These are phyloP conservation scores for Scelioninae gen. 2 DNA, from an alignment of 2,888 invertebrate genomes.

Conservation along the genomic window DNA sequence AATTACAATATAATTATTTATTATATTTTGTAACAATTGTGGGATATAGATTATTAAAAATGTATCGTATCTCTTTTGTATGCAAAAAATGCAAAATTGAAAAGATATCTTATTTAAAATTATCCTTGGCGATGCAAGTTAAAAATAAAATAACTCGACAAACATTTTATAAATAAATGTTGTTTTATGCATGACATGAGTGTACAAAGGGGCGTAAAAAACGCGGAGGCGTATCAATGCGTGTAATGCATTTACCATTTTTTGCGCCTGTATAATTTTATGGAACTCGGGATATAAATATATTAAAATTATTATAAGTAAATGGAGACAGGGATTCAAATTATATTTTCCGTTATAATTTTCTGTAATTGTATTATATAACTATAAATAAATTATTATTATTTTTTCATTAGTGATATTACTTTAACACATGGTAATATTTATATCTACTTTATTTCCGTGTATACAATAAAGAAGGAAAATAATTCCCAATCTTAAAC, in stretches of 20 bases:
- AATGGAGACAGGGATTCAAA: not conserved
- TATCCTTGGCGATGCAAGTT: not conserved
- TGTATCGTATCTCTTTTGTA: too few species aligned
- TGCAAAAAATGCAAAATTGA: not conserved
- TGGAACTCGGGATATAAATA: constrained; percentile 11
- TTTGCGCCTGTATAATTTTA: constrained; percentile 25
- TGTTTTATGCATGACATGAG: constrained; percentile 4
- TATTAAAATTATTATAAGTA: constrained; percentile 11
- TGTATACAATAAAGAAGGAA: too few species aligned
- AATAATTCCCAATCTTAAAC: too few species aligned
- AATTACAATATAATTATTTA: too few species aligned
- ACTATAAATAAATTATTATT: not conserved
- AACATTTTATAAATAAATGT: constrained; percentile 29
- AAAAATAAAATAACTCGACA: constrained; percentile 15
- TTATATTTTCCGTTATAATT: constrained; percentile 7
- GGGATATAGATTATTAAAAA: too few species aligned
- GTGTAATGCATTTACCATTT: constrained; percentile 31
- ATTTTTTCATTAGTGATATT: too few species aligned
- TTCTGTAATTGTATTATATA: not conserved
- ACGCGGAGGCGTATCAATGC: constrained; percentile 29
- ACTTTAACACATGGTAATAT: too few species aligned
- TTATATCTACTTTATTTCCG: too few species aligned
- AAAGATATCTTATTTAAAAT: not conserved
- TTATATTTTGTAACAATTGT: too few species aligned
- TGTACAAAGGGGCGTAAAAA: constrained; percentile 28